Evolutionary conservation across 2,113 vertebrate species (phyloP), one percentile per base, ranked within the genome.

Genomic region (Chrysochloris asiatica): DNA sequence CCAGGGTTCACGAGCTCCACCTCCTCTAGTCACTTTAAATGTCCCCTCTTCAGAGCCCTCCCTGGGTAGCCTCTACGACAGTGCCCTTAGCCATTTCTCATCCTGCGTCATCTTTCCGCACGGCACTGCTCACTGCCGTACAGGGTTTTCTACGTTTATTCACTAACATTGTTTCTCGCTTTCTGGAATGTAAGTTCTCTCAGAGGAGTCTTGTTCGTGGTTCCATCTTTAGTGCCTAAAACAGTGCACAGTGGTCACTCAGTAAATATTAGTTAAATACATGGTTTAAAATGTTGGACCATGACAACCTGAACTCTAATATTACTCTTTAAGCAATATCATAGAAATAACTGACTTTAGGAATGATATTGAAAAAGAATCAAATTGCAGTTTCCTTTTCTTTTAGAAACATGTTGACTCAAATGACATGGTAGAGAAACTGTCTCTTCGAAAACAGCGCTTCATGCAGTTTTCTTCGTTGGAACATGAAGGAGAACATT

Each of bases 391-490:
- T 75, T 89, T 90, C 19, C 92, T 93, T 94, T 94, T n/a, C 97
- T 97, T 80, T 94, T 99, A 84, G 98, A 97, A 97, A 95, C 95
- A 92, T 81, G 33, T 59, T 76, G 59, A 96, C 88, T 65, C 41
- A 81, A 95, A 24, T 3, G 96, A 97, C 28, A 19, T 91, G 45
- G 91, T 95, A 2, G 97, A 97, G 90, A 98, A 95, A 33, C 54
- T 96, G 22, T 96, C 83, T 45, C 95, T 98, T 89, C 97, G 98
- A 72, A 98, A 98, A 87, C 97, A 97, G 80, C 98, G 99, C 47
- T 99, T 99, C 95, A 97, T 95, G 98, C 98, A 98, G 96, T 48
- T 99, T 91, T 99, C 99, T 12, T 99, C 99, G 0, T 33, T 99
- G 95, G 95, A 98, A 43, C 98, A 98, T 67, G 98, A 99, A 16